Base-by-base conservation (phyloP, 2,113 vertebrate genomes). In the Oophaga pumilio region DNA sequence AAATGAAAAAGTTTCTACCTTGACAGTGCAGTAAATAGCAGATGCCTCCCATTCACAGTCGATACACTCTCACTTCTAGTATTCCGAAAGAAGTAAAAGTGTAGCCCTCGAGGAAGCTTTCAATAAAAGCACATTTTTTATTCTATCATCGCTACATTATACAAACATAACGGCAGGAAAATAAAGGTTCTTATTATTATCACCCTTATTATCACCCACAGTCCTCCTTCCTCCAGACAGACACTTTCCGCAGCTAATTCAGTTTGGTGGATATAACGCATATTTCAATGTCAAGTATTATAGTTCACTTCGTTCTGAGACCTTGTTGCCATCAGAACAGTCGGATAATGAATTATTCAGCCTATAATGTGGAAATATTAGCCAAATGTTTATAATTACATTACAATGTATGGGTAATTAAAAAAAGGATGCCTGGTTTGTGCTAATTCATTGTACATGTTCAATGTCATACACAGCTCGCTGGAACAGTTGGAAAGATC, bases 1-100 rank as follows among this genome's bases (percentile, higher is more conserved):
- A 83, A 82, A 83, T 80, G 53, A 69, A 82, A 83, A 66, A n/a
- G 43, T 60, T 83, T 83, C 43, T 52, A 68, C 81, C 13, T 68
- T 53, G 81, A 68, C 33, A 10, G 59, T 24, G 14, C 43, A 20
- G 81, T 50, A 83, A 83, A 83, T 64, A 83, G 62, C 64, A 69
- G 17, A 53, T 43, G 81, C 20, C 79, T 62, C 43, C 62, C 22
- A 66, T 83, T 69, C 81, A 68, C 62, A 68, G 81, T 69, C 62
- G 69, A 83, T 83, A 69, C 22, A 13, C 62, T 83, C 62, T 69
- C 50, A 50, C 62, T 52, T 83, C 49, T 62, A 68, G 62, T 26
- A 68, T 11, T 49, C 60, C 26, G 81, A 83, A 43, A 69, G 66
- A 12, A 83, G 62, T 62, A n/a, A 60, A 82, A 82, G 79, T 82